Evolutionary conservation across 2,113 vertebrate species (phyloP).

Genomic region (Poecilia latipinna): DNA sequence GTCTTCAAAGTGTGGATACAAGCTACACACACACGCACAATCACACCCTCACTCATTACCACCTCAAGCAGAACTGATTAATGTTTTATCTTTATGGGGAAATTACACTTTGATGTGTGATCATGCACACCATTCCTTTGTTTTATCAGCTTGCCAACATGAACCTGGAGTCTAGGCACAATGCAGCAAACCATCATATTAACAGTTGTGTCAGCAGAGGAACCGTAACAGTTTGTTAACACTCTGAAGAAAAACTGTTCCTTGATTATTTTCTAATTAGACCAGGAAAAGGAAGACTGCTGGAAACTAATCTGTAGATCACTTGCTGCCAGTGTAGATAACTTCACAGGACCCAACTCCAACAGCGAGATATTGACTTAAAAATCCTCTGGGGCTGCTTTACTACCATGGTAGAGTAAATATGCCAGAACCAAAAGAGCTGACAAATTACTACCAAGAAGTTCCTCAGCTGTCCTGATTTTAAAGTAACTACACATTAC

Average conservation of each 20-base stretch:
- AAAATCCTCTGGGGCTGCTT: slow-evolving; percentile 44
- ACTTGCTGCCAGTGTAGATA: slow-evolving; percentile 46
- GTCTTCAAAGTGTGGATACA: slow-evolving; percentile 19
- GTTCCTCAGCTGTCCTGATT: slow-evolving; percentile 47
- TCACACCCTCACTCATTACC: slow-evolving; percentile 44
- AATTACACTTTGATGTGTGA: slow-evolving; percentile 48
- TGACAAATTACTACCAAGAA: slow-evolving; percentile 46
- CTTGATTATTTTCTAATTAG: slow-evolving; percentile 72
- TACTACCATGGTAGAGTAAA: slow-evolving; percentile 40
- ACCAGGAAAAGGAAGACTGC: slow-evolving; percentile 22
- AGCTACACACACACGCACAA: slow-evolving; percentile 6
- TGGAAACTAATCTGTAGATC: slow-evolving; percentile 49
- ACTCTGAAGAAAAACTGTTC: slow-evolving; percentile 52
- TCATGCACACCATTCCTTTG: slow-evolving; percentile 24
- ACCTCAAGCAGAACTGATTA: slow-evolving; percentile 48
- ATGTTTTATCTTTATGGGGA: slow-evolving; percentile 29
- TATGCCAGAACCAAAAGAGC: slow-evolving; percentile 56
- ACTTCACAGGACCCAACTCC: slow-evolving; percentile 46
- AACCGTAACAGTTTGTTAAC: slow-evolving; percentile 50
- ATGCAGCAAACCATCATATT: slow-evolving; percentile 32
- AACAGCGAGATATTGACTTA: slow-evolving; percentile 57
- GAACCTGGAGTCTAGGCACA: slow-evolving; percentile 40
- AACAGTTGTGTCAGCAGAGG: slow-evolving; percentile 43
- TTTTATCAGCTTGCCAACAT: slow-evolving; percentile 33
- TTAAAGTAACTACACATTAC: slow-evolving; percentile 25